Conservation (phyloP, 2,888 invertebrate species). For the Chelonus formosanus region DNA sequence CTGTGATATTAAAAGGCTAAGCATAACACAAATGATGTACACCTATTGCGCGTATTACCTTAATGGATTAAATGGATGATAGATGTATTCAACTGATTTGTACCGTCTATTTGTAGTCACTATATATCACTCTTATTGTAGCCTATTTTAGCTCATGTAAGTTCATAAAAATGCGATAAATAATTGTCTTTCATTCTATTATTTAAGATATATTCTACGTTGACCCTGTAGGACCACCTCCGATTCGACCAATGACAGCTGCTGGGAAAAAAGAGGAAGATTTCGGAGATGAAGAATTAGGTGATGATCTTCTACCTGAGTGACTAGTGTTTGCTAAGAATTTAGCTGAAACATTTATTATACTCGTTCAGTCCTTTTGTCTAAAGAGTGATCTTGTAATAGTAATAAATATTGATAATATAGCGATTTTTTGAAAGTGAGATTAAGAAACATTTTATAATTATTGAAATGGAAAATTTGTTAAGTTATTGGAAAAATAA, state of each 20-base stretch:
- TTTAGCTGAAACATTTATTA: no score
- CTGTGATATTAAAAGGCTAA: slow-evolving; percentile 41
- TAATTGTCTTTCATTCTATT: slow-evolving; percentile 15
- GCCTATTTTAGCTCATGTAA: slow-evolving; percentile 28
- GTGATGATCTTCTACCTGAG: slow-evolving; percentile 78
- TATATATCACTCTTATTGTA: slow-evolving; percentile 38
- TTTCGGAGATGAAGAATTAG: slow-evolving; percentile 78
- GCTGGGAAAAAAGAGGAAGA: slow-evolving; percentile 72
- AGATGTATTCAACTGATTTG: slow-evolving; percentile 49
- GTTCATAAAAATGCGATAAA: slow-evolving; percentile 17
- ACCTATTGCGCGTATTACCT: slow-evolving; percentile 44
- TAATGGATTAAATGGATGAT: slow-evolving; percentile 61
- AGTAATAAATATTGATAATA: no score
- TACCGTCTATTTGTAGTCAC: slow-evolving; percentile 48
- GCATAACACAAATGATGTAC: slow-evolving; percentile 52
- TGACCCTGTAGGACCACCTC: slow-evolving; percentile 70
- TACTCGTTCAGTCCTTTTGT: not conserved
- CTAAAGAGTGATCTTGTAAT: not conserved
- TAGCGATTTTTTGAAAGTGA: no score
- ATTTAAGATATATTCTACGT: slow-evolving; percentile 67
- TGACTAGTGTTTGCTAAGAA: slow-evolving; percentile 48
- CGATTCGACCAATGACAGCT: slow-evolving; percentile 69
- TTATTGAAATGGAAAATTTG: no score
- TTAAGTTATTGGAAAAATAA: no score
- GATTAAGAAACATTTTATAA: no score